Conservation (phyloP, 2,888 invertebrate genomes). For the Eupithecia dodoneata region DNA sequence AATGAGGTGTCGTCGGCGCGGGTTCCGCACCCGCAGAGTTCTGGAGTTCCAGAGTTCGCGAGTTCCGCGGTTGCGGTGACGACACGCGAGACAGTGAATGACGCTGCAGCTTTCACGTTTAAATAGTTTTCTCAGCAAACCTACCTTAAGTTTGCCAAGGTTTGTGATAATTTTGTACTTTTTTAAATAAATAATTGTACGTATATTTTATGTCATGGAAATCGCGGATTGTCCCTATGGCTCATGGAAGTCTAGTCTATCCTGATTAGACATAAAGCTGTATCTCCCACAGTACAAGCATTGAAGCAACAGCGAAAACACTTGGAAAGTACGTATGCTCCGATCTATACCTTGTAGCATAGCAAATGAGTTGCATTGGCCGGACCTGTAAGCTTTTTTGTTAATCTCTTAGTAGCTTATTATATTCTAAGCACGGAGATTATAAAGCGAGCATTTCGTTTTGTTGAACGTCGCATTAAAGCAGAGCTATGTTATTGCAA, state of each 20-base stretch:
- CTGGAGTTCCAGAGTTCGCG: constrained; percentile 10
- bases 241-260: too few relatives aligned
- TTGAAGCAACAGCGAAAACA: background rate
- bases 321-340: background rate
- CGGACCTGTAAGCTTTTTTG: background rate
- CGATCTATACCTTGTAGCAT: background rate
- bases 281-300: background rate
- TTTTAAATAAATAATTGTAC: too few relatives aligned
- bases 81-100: constrained; percentile 5
- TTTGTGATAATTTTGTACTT: too few relatives aligned
- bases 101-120: background rate
- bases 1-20: constrained; percentile 25
- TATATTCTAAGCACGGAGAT: background rate
- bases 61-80: constrained; percentile 13
- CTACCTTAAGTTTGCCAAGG: too few relatives aligned
- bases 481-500: background rate
- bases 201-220: too few relatives aligned
- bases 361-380: background rate
- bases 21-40: constrained; percentile 14
- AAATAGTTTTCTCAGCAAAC: background rate
- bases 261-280: background rate
- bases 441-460: background rate
- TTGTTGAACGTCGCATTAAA: background rate
- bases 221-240: too few relatives aligned
- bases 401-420: background rate